Evolutionary conservation across 2,888 invertebrate genomes (phyloP), one percentile per base, ranked within the genome.

Genomic region (Drosophila anomalata): DNA sequence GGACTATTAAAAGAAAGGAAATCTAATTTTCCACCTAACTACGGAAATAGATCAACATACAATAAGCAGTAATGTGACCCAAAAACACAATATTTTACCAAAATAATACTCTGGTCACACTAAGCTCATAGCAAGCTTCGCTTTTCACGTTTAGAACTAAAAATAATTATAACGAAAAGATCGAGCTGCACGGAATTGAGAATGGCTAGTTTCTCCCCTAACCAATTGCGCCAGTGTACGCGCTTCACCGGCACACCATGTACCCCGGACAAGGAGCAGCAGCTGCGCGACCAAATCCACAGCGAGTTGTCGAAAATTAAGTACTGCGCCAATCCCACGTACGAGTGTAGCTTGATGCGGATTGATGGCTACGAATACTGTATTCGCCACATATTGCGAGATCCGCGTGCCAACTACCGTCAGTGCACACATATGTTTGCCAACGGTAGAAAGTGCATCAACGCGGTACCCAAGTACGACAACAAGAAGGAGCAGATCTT

Each of bases 341-440:
- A 94, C 83, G 94, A 94, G 62, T 96, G 96, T 77, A 93, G 93
- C 0, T 93, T 94, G 29, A 93, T 94, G 0, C 93, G 95, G 47
- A 90, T 97, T 0, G 94, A 95, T 8, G 95, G 95, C 0, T 95
- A 95, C 73, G 94, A 94, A 68, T 96, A 94, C 91, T 98, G 98
- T 89, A 93, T 94, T 4, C 93, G 95, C 3, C 98, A 98, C 85
- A 96, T 98, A 73, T 92, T 98, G 53, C 94, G 95, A 78, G 98
- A 98, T 90, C 94, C 95, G 6, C 93, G 92, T 11, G 97, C 98
- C 0, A 97, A 97, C 0, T 99, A 94, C 90, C 95, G 94, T 71
- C 96, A 96, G 77, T 99, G 98, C 89, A 93, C 94, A 0, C 95
- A 94, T 90, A 93, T 95, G 74, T 94, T 94, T 90, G 80, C 94